A percentile compares a stretch with the other conserved stretches of the same genome.
These are phyloP conservation scores for Pseudorhombus dupliciocellatus DNA, from an alignment of 2,113 vertebrate genomes.

Conservation along the genomic window DNA sequence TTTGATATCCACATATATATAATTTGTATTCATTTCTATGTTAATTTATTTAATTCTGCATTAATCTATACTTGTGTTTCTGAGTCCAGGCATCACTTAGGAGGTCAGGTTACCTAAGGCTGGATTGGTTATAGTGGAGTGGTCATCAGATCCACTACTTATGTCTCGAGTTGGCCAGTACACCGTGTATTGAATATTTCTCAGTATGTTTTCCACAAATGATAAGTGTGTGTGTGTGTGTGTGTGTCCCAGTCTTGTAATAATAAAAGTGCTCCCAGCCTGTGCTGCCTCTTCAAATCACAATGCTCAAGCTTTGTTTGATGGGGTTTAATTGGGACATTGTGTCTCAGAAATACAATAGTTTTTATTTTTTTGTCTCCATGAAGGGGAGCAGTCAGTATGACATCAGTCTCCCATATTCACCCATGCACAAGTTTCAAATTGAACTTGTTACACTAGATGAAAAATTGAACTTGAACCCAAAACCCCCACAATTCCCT, in stretches of 20 bases:
- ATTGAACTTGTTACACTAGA: neutral
- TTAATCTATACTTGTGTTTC: no score
- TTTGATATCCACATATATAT: no score
- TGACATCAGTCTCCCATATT: neutral
- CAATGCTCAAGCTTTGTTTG: neutral
- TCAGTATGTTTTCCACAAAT: neutral
- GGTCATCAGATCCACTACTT: no score
- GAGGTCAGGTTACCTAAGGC: no score
- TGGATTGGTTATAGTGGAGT: no score
- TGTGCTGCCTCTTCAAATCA: no score
- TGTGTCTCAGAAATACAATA: slow-evolving; percentile 1
- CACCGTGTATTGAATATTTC: neutral
- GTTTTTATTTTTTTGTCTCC: neutral
- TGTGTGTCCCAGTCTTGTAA: neutral
- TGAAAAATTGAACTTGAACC: neutral
- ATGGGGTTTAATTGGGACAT: slow-evolving; percentile 7
- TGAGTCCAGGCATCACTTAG: no score
- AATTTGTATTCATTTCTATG: no score
- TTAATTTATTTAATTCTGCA: no score
- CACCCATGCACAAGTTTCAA: neutral
- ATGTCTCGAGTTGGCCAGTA: no score
- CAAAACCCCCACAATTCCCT: neutral
- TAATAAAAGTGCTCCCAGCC: no score
- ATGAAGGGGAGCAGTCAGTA: neutral
- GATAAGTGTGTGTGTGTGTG: neutral